Base-by-base conservation (phyloP, 2,113 vertebrate species). In the Pampusana beccarii region DNA sequence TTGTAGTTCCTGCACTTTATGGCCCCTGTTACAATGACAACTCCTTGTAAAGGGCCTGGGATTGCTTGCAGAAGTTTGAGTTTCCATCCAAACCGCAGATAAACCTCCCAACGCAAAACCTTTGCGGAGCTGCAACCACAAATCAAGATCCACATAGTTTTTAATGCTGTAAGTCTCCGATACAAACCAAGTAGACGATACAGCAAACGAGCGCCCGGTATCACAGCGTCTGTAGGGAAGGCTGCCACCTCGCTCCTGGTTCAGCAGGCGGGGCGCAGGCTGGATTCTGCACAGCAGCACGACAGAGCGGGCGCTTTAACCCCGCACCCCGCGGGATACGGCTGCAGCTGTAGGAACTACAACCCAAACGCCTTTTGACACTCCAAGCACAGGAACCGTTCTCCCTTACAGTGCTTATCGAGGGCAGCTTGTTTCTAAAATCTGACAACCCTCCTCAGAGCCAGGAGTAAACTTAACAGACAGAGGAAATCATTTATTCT, bases 401-500 rank as follows among this genome's bases (percentile, higher is more conserved):
- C 70, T 66, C 58, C 46, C n/a, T 66, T 74, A 28, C 31, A 78
- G 48, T 65, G 42, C 50, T 72, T 58, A 82, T 15, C 54, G 58
- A 53, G 46, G 34, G 44, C 70, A 91, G 73, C 11, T 88, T 58
- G n/a, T 31, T 80, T 46, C 82, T 26, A 42, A 62, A 74, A 24
- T 48, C 5, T 38, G 34, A 74, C 50, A 79, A 29, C 46, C 67
- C 80, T 67, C 69, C 53, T 69, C 36, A 38, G 66, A 81, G 69
- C 13, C 73, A 69, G 6, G 1, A 89, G 50, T 48, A 73, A 70
- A 69, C 62, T 54, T 62, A 66, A 57, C 1, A 13, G 75, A 60
- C 44, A 72, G 75, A 91, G 66, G 88, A 92, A 96, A 86, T 21
- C 93, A 95, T 77, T 97, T 97, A 77, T 96, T 97, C 92, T 94